A percentile compares a stretch with the other conserved stretches of the same genome.
phyloP scores from a whole-genome alignment of 1,140 invertebrate genomes.

The Scaptomyza montana region DNA sequence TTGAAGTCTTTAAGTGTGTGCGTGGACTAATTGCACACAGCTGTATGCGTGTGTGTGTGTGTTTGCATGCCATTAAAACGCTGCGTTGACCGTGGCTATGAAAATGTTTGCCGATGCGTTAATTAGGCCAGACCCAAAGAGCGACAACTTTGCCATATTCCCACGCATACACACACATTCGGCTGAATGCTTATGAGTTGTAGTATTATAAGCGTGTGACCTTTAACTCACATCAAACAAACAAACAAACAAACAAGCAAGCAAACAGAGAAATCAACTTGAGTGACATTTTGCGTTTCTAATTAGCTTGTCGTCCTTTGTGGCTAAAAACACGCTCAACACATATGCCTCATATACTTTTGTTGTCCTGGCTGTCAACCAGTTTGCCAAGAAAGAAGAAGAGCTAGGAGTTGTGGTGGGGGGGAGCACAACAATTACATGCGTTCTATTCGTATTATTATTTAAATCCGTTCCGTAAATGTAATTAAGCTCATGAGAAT shows the following conservation, averaged over 20 bases:
- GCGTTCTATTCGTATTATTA: slow-evolving; percentile 64
- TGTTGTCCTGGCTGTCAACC: no score
- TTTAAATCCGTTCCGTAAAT: slow-evolving; percentile 73
- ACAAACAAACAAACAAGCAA: neutral
- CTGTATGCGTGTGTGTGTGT: slow-evolving; percentile 16
- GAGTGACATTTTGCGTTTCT: slow-evolving; percentile 55
- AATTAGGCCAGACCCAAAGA: slow-evolving; percentile 65
- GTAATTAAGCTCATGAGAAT: slow-evolving; percentile 80
- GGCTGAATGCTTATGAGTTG: slow-evolving; percentile 52
- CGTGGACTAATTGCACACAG: slow-evolving; percentile 33
- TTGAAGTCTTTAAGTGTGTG: slow-evolving; percentile 41
- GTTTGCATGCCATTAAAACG: slow-evolving; percentile 70
- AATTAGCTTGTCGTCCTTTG: slow-evolving; percentile 57
- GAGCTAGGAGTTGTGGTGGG: no score
- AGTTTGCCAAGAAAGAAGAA: no score
- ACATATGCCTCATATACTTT: no score
- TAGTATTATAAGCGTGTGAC: slow-evolving; percentile 53
- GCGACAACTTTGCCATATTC: slow-evolving; percentile 36
- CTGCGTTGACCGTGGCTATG: slow-evolving; percentile 31
- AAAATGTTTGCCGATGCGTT: slow-evolving; percentile 69
- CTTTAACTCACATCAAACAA: slow-evolving; percentile 20
- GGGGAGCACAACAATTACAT: slow-evolving; percentile 56
- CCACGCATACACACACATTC: slow-evolving; percentile 11
- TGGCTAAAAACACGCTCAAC: slow-evolving; percentile 23
- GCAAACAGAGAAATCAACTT: slow-evolving; percentile 17